Base-by-base conservation (phyloP, 2,888 invertebrate genomes). In the Ptilodon capucinus region DNA sequence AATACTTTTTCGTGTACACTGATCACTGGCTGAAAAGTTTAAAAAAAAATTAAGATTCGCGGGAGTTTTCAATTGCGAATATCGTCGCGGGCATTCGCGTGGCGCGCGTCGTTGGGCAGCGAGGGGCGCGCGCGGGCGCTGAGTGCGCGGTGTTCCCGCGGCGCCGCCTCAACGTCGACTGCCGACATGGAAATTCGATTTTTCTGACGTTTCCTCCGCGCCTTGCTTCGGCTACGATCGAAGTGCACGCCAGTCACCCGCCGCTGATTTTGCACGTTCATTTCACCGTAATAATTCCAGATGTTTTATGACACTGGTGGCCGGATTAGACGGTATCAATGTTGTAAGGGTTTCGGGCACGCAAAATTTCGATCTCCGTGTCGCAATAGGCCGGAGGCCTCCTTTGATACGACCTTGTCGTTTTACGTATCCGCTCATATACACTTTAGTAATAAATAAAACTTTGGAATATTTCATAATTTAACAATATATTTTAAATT, bases 141-240 rank as follows among this genome's bases (percentile, higher is more conserved):
- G 66, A 69, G 70, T 76, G 83, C 84, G 83, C 86, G 79, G 59
- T 86, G 82, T 76, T 76, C 65, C 84, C 90, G 86, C 85, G 86
- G 77, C 90, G 90, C 88, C 90, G 87, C 86, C 88, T 84, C 76
- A 78, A 71, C 79, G 80, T 78, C 88, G 86, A 90, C 91, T 91
- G 91, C 81, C 88, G 87, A 77, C 86, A 84, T 86, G 87, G 84
- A 87, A 89, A 88, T 90, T 90, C 90, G 90, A 90, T 91, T 90
- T 90, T 89, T 86, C 87, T 88, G 88, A 88, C 89, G 85, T 89
- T 88, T 90, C 87, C 89, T 88, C 90, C 90, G 87, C 90, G 86
- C 90, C 90, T 90, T 83, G 79, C 76, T 76, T 74, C 63, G 8
- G 68, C 82, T 78, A 77, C 90, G 90, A 91, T 90, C 90, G 90